Conservation (phyloP, 2,113 vertebrate genomes). For the Lasiurus cinereus region DNA sequence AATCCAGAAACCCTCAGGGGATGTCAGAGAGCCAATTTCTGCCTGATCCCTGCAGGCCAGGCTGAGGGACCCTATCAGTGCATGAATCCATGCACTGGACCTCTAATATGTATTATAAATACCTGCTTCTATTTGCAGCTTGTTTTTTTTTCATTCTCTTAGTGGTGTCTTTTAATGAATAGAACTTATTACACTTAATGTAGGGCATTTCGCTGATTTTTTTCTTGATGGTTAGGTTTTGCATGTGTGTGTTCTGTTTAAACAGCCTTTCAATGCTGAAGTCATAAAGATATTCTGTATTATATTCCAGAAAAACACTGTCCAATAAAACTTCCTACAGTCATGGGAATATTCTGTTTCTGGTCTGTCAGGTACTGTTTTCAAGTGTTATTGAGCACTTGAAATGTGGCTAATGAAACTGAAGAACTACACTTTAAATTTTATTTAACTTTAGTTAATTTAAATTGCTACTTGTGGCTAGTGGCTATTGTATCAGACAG, state of each 20-base stretch:
- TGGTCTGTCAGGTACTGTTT: background rate
- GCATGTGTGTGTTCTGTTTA: background rate
- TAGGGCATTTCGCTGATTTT: background rate
- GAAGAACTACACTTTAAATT: background rate
- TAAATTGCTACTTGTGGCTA: background rate
- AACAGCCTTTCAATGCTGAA: background rate
- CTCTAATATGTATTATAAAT: background rate
- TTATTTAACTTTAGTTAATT: slow-evolving; percentile 26
- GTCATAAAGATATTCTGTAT: background rate
- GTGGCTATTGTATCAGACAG: background rate
- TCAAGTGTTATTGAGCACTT: background rate
- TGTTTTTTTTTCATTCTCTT: background rate
- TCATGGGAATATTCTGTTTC: background rate
- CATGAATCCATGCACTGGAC: no score
- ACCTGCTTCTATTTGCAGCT: background rate
- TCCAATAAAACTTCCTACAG: background rate
- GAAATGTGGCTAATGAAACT: background rate
- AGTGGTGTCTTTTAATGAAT: background rate
- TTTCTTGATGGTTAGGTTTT: background rate
- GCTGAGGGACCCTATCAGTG: no score
- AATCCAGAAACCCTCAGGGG: no score
- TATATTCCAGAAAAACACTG: background rate
- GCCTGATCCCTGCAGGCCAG: no score
- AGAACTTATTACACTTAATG: background rate
- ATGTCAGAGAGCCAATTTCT: no score